Evolutionary conservation across 2,113 vertebrate genomes (phyloP).

Genomic region (Psittacula cyanocephala): DNA sequence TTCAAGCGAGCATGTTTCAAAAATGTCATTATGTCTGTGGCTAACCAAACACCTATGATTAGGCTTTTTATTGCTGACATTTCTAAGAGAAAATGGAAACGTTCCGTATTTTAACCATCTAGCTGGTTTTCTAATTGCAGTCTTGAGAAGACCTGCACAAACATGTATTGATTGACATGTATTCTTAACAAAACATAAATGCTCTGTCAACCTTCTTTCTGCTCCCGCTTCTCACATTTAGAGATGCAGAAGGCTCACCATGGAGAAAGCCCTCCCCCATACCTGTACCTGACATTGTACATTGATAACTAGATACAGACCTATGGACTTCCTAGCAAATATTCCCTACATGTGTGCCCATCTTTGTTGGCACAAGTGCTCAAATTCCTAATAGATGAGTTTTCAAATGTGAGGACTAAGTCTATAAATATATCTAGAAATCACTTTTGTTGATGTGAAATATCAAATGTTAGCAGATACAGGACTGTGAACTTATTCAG

Average conservation of each 20-base stretch:
- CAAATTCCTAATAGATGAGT: neutral
- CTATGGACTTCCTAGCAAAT: neutral
- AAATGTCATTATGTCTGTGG: neutral
- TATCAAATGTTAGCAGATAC: neutral
- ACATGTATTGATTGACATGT: neutral
- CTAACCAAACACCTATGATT: neutral
- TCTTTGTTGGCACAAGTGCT: neutral
- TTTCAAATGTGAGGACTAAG: neutral
- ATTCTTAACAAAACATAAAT: neutral
- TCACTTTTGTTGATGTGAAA: neutral
- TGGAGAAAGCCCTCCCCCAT: neutral
- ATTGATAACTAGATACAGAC: neutral
- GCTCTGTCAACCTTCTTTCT: neutral
- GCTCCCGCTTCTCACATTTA: neutral
- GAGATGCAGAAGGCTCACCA: neutral
- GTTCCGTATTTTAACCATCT: neutral
- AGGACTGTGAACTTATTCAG: neutral
- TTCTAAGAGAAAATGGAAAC: neutral
- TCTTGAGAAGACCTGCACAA: neutral
- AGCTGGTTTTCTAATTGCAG: neutral
- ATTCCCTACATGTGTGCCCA: accelerated
- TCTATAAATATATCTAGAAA: neutral
- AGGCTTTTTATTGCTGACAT: neutral
- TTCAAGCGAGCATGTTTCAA: neutral
- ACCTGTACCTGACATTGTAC: neutral